These are phyloP conservation scores for Sussaba pulchella DNA, from an alignment of 2,888 invertebrate genomes.

Conservation along the genomic window DNA sequence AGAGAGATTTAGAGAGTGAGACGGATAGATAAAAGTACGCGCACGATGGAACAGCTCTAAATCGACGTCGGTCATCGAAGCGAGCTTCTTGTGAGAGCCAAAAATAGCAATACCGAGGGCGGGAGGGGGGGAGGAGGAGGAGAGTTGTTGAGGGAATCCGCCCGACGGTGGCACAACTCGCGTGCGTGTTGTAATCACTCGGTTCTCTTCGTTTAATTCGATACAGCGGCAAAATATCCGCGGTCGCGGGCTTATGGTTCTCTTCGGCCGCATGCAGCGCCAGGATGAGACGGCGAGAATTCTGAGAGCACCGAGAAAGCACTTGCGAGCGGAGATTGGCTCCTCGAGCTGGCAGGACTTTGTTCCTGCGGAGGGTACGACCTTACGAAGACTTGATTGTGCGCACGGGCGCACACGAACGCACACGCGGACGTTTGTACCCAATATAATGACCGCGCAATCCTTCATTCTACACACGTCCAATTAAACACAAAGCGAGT, in stretches of 20 bases:
- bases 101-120: slow-evolving; percentile 61
- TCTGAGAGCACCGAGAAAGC: background rate
- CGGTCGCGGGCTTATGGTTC: background rate
- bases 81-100: slow-evolving; percentile 51
- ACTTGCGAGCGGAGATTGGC: background rate
- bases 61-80: slow-evolving; percentile 58
- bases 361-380: too few relatives aligned
- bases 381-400: too few relatives aligned
- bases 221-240: slow-evolving; percentile 4
- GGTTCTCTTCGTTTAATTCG: slow-evolving; percentile 20
- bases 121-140: slow-evolving; percentile 44
- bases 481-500: background rate
- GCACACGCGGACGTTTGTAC: background rate
- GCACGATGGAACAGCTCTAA: slow-evolving; percentile 54
- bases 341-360: background rate
- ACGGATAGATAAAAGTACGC: slow-evolving; percentile 29
- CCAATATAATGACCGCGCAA: background rate
- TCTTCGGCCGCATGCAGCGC: slow-evolving; percentile 1
- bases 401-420: background rate
- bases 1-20: slow-evolving; percentile 20
- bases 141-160: slow-evolving; percentile 20
- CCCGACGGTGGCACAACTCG: slow-evolving; percentile 19
- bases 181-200: slow-evolving; percentile 39
- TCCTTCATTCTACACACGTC: background rate
- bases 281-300: slow-evolving; percentile 41